These are phyloP conservation scores for Caenorhabditis zanzibari DNA, from an alignment of 2,888 invertebrate species.

Conservation along the genomic window DNA sequence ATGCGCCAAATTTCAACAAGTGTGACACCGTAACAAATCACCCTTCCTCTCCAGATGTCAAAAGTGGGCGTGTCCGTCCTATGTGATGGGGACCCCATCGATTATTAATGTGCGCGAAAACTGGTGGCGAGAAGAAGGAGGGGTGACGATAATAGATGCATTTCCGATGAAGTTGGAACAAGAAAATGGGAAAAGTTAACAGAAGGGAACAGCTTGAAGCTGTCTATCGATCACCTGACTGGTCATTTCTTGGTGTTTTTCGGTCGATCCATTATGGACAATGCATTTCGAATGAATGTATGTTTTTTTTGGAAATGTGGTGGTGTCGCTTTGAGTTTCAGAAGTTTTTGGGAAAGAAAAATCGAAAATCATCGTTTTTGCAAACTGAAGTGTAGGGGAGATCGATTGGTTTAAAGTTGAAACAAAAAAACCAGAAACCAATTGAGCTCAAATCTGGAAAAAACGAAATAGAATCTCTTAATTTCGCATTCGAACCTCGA, in stretches of 20 bases:
- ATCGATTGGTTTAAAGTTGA: too few relatives aligned
- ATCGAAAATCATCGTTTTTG: not conserved
- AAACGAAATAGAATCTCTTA: too few relatives aligned
- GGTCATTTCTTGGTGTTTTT: slow-evolving; percentile 50
- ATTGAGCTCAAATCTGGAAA: too few relatives aligned
- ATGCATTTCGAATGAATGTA: slow-evolving; percentile 52
- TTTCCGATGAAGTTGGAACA: slow-evolving; percentile 40
- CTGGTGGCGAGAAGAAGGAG: not conserved
- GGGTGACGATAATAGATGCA: slow-evolving; percentile 61
- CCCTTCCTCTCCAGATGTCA: slow-evolving; percentile 46
- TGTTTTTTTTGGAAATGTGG: slow-evolving; percentile 15
- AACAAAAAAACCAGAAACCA: too few relatives aligned
- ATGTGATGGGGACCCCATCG: slow-evolving; percentile 33
- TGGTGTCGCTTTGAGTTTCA: not conserved
- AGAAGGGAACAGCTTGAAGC: slow-evolving; percentile 1
- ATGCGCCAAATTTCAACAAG: slow-evolving; percentile 39
- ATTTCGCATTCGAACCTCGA: too few relatives aligned
- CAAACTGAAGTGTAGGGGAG: too few relatives aligned
- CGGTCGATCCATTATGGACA: slow-evolving; percentile 59
- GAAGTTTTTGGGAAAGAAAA: slow-evolving; percentile 23
- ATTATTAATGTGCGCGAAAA: slow-evolving; percentile 67
- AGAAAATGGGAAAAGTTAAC: slow-evolving; percentile 14
- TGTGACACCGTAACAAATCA: slow-evolving; percentile 48
- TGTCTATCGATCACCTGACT: slow-evolving; percentile 54
- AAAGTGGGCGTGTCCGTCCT: slow-evolving; percentile 49